These are phyloP conservation scores for Lates calcarifer DNA, from an alignment of 2,113 vertebrate species.

Conservation along the genomic window DNA sequence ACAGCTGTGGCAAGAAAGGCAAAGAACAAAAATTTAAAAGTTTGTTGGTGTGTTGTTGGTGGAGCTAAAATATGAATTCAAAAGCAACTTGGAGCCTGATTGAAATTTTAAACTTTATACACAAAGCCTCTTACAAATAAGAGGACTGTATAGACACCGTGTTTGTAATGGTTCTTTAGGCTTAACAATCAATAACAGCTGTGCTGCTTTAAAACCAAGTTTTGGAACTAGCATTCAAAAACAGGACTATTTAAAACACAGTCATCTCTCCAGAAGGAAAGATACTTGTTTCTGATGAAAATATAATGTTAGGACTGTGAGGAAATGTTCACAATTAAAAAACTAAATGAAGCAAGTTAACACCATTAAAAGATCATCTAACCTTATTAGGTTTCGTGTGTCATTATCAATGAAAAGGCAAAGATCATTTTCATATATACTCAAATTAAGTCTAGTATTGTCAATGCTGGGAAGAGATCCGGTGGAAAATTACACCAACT, in stretches of 20 bases:
- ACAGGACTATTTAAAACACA: neutral
- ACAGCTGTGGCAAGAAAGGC: slow-evolving; percentile 83
- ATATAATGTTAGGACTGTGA: neutral
- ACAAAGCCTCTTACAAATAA: neutral
- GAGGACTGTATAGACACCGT: neutral
- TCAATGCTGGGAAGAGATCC: slow-evolving; percentile 6
- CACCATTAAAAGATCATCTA: neutral
- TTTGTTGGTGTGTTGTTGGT: neutral
- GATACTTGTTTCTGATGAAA: neutral
- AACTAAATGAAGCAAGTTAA: slow-evolving; percentile 2
- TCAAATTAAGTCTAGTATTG: slow-evolving; percentile 5
- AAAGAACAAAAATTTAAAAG: neutral
- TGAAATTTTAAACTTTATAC: neutral
- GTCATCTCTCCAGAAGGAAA: neutral
- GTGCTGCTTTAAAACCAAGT: neutral
- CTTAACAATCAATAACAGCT: neutral
- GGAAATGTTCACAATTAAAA: slow-evolving; percentile 6
- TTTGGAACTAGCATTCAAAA: neutral
- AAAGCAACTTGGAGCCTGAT: neutral
- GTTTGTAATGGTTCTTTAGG: neutral
- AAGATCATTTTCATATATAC: neutral
- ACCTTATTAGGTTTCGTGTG: neutral
- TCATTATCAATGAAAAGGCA: neutral
- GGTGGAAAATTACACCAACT: slow-evolving; percentile 7
- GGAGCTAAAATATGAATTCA: neutral